Percentiles rank a stretch among this genome's conserved stretches.
phyloP scores from a whole-genome alignment of 2,113 vertebrate genomes.

The Microcebus jonahi region DNA sequence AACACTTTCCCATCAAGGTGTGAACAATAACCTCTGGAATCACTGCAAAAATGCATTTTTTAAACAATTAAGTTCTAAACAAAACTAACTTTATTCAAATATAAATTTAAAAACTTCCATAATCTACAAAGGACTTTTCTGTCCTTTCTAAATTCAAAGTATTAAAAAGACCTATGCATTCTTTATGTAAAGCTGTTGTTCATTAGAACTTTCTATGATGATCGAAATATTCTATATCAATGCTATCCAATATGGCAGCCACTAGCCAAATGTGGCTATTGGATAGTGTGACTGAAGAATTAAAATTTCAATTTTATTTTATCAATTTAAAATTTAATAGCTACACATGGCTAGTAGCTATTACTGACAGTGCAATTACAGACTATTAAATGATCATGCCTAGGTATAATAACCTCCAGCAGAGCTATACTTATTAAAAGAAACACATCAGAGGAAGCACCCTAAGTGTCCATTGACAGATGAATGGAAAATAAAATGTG shows the following conservation, averaged over 20 bases:
- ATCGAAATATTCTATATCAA: neutral
- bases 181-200: neutral
- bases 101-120: slow-evolving; percentile 13
- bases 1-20: neutral
- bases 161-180: neutral
- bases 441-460: neutral
- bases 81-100: neutral
- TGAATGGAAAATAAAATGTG: neutral
- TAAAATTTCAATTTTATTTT: slow-evolving; percentile 18
- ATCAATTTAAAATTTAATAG: slow-evolving; percentile 37
- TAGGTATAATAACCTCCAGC: neutral
- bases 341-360: neutral
- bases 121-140: neutral
- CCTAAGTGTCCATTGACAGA: neutral
- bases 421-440: neutral
- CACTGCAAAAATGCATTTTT: neutral
- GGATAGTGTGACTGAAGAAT: neutral
- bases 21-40: slow-evolving; percentile 10
- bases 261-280: neutral
- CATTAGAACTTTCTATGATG: neutral
- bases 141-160: slow-evolving; percentile 19
- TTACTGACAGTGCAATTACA: neutral
- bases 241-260: neutral
- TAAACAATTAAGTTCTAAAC: slow-evolving; percentile 49
- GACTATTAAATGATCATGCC: neutral